Conservation (phyloP, 2,888 invertebrate genomes). For the Eupithecia exiguata region DNA sequence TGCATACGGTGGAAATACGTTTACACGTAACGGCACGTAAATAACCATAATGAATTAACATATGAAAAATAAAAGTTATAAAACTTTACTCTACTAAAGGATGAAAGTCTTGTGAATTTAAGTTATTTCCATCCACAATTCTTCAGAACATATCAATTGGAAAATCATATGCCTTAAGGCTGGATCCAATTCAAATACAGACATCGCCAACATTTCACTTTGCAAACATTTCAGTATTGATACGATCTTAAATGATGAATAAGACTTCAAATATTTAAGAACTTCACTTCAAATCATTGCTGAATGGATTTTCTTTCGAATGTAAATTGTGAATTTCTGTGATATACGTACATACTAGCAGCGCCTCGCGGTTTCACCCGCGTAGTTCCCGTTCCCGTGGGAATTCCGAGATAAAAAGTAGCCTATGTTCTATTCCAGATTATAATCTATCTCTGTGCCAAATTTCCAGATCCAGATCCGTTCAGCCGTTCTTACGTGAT, state of each 20-base stretch:
- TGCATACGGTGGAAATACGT: conserved; percentile 36
- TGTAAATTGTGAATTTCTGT: conserved; percentile 1
- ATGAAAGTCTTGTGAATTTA: neutral
- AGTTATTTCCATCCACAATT: neutral
- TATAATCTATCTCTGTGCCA: too few relatives aligned
- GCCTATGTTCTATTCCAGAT: too few relatives aligned
- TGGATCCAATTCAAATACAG: conserved; percentile 34
- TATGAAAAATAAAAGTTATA: neutral
- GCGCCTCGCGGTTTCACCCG: too few relatives aligned
- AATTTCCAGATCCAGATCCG: too few relatives aligned
- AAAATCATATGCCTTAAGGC: conserved; percentile 28
- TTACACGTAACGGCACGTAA: conserved; percentile 22
- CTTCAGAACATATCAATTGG: conserved; percentile 23
- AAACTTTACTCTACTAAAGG: neutral
- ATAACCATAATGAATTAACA: conserved; percentile 21
- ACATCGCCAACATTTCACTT: conserved; percentile 29
- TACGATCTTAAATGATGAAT: conserved; percentile 29
- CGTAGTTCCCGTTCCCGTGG: too few relatives aligned
- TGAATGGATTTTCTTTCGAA: conserved; percentile 10
- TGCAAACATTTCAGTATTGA: conserved; percentile 32
- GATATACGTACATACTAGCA: too few relatives aligned
- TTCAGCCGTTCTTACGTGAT: too few relatives aligned
- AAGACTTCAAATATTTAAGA: conserved; percentile 30
- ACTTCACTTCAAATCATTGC: conserved; percentile 14
- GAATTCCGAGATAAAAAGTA: too few relatives aligned